phyloP scores from a whole-genome alignment of 2,888 invertebrate species.

The Andrena marginata region DNA sequence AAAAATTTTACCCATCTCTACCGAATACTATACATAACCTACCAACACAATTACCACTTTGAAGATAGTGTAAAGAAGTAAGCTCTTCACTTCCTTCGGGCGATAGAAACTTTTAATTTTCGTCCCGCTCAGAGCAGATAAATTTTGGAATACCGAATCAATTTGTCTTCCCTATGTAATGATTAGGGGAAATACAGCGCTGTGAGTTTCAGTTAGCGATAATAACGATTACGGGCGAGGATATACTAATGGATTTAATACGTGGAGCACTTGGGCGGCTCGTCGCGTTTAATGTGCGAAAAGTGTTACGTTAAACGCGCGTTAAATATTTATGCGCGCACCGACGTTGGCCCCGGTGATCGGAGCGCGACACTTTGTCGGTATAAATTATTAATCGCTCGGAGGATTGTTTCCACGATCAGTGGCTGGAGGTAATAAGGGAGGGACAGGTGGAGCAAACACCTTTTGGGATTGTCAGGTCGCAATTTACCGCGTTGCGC shows the following conservation, averaged over 20 bases:
- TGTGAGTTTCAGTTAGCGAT: not conserved
- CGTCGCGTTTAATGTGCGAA: conserved; percentile 1
- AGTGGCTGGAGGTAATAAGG: conserved; percentile 8
- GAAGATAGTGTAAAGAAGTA: too few relatives aligned
- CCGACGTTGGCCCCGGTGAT: not conserved
- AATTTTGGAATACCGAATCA: too few relatives aligned
- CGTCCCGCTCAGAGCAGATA: too few relatives aligned
- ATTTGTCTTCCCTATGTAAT: too few relatives aligned
- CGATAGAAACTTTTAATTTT: too few relatives aligned
- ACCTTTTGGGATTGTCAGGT: conserved; percentile 54
- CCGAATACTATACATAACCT: too few relatives aligned
- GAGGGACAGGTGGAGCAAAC: conserved; percentile 47
- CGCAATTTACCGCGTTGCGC: conserved; percentile 49
- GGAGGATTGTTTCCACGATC: conserved; percentile 43
- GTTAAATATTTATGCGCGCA: conserved; percentile 5
- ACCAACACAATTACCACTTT: too few relatives aligned
- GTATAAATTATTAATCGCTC: conserved; percentile 30
- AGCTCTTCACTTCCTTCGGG: too few relatives aligned
- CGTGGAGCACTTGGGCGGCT: not conserved
- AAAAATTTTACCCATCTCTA: too few relatives aligned
- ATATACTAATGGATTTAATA: not conserved
- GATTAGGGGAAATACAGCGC: too few relatives aligned
- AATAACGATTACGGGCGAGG: not conserved
- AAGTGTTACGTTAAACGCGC: conserved; percentile 2
- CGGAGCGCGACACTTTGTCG: not conserved